phyloP scores from a whole-genome alignment of 2,797 vertebrate genomes.

The Gymnopithys bicolor region DNA sequence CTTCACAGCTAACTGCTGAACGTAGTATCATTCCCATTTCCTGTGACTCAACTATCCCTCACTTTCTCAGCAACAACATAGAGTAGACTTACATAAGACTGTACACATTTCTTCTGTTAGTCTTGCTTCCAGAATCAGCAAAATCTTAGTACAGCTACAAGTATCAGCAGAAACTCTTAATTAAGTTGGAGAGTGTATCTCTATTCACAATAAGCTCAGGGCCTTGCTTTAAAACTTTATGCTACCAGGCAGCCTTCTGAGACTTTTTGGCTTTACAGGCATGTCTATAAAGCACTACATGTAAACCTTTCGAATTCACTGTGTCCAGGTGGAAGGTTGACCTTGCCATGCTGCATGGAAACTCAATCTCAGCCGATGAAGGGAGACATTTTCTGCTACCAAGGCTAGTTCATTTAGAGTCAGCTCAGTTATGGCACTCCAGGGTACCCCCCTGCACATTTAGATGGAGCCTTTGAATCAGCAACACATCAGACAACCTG shows the following conservation, averaged over 20 bases:
- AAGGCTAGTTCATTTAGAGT: neutral
- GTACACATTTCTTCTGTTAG: neutral
- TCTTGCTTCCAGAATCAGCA: neutral
- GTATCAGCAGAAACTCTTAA: neutral
- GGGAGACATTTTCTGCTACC: neutral
- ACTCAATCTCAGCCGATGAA: accelerated
- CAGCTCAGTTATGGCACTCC: neutral
- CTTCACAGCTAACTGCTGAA: neutral
- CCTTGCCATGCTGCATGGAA: neutral
- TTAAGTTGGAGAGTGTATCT: neutral
- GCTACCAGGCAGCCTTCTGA: neutral
- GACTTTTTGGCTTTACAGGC: neutral
- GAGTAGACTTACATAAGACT: neutral
- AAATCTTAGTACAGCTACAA: neutral
- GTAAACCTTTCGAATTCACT: neutral
- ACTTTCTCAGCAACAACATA: neutral
- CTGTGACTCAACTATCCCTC: neutral
- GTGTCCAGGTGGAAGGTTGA: neutral
- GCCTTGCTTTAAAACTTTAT: neutral
- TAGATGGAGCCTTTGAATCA: neutral
- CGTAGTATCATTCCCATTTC: neutral
- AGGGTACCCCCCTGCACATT: neutral
- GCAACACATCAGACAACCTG: neutral
- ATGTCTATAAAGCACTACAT: neutral
- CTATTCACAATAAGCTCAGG: neutral